These are phyloP conservation scores for Sporophila hypoxantha DNA, from an alignment of 2,113 vertebrate genomes.

Conservation along the genomic window DNA sequence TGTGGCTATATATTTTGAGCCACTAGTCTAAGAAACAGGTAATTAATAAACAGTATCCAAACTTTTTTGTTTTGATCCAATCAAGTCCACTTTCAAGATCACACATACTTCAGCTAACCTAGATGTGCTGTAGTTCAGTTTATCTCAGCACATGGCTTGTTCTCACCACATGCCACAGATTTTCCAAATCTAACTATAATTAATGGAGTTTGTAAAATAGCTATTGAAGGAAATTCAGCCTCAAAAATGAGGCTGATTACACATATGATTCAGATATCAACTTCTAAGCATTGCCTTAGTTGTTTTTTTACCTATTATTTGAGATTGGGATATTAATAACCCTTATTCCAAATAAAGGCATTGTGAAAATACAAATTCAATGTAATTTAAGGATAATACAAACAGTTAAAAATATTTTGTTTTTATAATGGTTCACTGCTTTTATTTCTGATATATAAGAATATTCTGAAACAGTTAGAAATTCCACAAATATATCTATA, in stretches of 20 bases:
- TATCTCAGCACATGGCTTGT: conserved; percentile 74
- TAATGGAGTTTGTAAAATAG: conserved; percentile 71
- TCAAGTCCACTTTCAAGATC: conserved; percentile 40
- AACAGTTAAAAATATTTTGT: not conserved
- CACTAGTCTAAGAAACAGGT: not conserved
- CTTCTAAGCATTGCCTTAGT: not conserved
- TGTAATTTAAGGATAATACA: not conserved
- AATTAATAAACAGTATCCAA: not conserved
- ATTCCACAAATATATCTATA: not conserved
- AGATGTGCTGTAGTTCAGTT: conserved; percentile 56
- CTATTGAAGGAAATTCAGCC: conserved; percentile 49
- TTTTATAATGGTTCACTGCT: not conserved
- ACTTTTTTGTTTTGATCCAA: conserved; percentile 4
- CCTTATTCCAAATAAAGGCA: not conserved
- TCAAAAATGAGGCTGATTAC: conserved; percentile 37
- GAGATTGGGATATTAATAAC: not conserved
- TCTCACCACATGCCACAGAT: conserved; percentile 76
- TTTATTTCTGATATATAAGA: not conserved
- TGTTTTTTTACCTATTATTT: not conserved
- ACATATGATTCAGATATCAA: conserved; percentile 35
- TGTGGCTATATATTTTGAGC: not conserved
- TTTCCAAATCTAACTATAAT: conserved; percentile 74
- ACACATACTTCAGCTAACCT: conserved; percentile 46
- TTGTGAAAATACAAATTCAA: not conserved
- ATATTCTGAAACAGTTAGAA: not conserved